phyloP scores from a whole-genome alignment of 2,113 vertebrate species.

The Pica pica region DNA sequence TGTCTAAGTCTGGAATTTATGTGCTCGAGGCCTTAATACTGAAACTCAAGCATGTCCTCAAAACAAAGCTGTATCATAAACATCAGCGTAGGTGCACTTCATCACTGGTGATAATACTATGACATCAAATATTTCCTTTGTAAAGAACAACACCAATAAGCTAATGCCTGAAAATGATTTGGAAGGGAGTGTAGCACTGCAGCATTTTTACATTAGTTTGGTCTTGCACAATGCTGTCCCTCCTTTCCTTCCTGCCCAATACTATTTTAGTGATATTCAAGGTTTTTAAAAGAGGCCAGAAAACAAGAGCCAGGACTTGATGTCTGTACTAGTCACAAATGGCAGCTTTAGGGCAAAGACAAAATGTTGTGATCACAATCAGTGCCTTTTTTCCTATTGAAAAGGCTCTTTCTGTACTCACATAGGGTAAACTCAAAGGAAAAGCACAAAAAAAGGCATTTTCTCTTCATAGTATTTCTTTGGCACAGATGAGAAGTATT shows the following conservation, averaged over 20 bases:
- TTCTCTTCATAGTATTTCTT: slow-evolving; percentile 1
- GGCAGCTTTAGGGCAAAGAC: background rate
- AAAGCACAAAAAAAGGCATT: slow-evolving; percentile 13
- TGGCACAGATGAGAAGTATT: slow-evolving; percentile 17
- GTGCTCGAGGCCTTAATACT: background rate
- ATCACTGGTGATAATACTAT: background rate
- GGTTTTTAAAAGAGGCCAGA: background rate
- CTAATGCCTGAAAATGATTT: background rate
- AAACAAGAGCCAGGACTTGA: background rate
- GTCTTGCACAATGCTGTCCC: background rate
- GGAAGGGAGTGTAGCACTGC: background rate
- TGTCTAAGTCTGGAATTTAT: background rate
- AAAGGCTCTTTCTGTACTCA: background rate
- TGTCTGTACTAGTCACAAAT: background rate
- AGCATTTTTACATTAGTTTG: background rate
- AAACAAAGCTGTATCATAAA: background rate
- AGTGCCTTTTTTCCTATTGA: slow-evolving; percentile 17
- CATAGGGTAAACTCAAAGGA: slow-evolving; percentile 32
- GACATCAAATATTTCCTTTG: background rate
- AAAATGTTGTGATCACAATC: slow-evolving; percentile 4
- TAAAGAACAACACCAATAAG: background rate
- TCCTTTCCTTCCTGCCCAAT: slow-evolving; percentile 1
- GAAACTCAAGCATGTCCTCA: background rate
- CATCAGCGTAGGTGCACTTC: background rate
- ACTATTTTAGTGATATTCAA: background rate